Evolutionary conservation across 1,140 invertebrate species (phyloP), one percentile per base, ranked within the genome.

Genomic region (Meloidogyne hapla): DNA sequence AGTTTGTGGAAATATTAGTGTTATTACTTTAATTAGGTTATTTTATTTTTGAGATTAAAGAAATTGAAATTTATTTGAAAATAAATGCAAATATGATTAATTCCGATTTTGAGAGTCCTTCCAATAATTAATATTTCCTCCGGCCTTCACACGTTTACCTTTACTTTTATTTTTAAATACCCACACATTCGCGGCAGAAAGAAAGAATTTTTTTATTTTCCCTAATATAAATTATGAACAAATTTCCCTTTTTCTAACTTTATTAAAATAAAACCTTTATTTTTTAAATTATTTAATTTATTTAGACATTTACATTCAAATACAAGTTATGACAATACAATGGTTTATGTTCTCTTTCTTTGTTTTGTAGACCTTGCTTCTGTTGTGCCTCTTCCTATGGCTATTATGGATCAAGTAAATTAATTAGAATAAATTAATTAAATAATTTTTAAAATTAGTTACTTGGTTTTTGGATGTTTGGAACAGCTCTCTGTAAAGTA

Each of bases 381-480:
- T 12, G 84, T 86, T 68, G 72, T 87, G 5, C 84, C 84, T 2
- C 67, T 86, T 21, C 84, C 84, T 26, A 87, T 86, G 85, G 84
- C 84, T 4, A 86, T 86, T 61, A 75, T 87, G 21, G 84, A 86
- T 62, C 84, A 86, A 40, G 71, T 73, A 45, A n/a, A 21, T 70
- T 40, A 18, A 25, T 69, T 9, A 25, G 18, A 69, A 25, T 40
- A 69, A 26, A 12, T 70, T 56, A 2, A 6, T 62, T 70, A 2
- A 26, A 26, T 45, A 70, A 33, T 25, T 69, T 40, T 63, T 13
- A 56, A 33, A 6, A 6, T 33, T 33, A 73, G 77, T 74, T 87
- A 13, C 80, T 86, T 15, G 84, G 84, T 8, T 86, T 86, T 70
- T 86, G 84, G 84, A 86, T 86, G 82, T 86, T 86, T 69, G 85